A percentile compares a stretch with the other conserved stretches of the same genome.
These are phyloP conservation scores for Acropora yongei DNA, from an alignment of 64 coral and sea anemone genomes.

Conservation along the genomic window DNA sequence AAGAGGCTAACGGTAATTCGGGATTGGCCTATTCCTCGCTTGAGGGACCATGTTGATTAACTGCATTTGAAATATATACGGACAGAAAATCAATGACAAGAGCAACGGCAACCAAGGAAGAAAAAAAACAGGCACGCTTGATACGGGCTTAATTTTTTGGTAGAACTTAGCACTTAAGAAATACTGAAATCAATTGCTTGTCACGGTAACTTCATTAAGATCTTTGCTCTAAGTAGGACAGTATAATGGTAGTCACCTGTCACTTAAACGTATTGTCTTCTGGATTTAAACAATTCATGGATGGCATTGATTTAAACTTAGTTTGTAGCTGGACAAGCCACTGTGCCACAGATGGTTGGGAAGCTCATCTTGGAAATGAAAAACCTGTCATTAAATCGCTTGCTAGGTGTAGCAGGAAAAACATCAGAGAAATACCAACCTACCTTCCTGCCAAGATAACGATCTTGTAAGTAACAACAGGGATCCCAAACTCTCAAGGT, in stretches of 20 bases:
- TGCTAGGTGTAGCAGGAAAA: slow-evolving; percentile 35
- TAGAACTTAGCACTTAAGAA: no score
- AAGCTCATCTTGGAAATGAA: slow-evolving; percentile 55
- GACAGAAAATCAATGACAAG: no score
- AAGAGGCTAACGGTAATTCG: no score
- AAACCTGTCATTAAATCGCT: slow-evolving; percentile 11
- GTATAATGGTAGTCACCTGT: background rate
- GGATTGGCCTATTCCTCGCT: no score
- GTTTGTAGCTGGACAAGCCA: slow-evolving; percentile 79
- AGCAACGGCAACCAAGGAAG: no score
- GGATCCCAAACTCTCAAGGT: no score
- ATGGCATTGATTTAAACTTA: slow-evolving; percentile 13
- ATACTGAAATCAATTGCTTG: no score
- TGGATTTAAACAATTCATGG: background rate
- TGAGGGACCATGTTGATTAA: no score
- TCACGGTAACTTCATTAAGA: no score
- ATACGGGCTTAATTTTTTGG: no score
- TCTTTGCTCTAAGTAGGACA: background rate
- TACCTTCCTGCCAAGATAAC: slow-evolving; percentile 76
- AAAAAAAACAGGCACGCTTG: no score
- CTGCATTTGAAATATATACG: no score
- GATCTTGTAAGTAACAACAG: slow-evolving; percentile 60
- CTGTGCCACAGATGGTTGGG: slow-evolving; percentile 59
- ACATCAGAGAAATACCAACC: slow-evolving; percentile 64
- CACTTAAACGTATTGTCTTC: background rate